Percentiles rank a stretch among this genome's conserved stretches.
phyloP scores from a whole-genome alignment of 2,113 vertebrate species.

The Rutilus rutilus region DNA sequence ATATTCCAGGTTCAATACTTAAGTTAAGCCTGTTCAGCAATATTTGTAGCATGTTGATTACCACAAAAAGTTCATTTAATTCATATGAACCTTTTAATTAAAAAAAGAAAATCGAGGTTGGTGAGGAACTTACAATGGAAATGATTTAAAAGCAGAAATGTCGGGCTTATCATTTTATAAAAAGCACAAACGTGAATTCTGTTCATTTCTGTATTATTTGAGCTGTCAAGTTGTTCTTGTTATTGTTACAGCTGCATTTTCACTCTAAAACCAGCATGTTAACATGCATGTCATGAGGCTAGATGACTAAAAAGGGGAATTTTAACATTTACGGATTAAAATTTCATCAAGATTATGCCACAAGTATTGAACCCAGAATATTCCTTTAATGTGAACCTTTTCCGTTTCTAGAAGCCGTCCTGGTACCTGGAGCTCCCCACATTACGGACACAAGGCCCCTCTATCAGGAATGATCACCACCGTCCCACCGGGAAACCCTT shows the following conservation, averaged over 20 bases:
- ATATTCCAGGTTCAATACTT: too few relatives aligned
- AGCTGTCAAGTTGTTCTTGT: not conserved
- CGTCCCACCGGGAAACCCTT: conserved; percentile 62
- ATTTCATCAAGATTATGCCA: not conserved
- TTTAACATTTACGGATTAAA: not conserved
- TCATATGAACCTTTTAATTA: too few relatives aligned
- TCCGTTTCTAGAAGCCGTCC: conserved; percentile 47
- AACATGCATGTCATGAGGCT: not conserved
- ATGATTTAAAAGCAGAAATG: too few relatives aligned
- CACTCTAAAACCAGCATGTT: not conserved
- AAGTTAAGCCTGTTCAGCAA: too few relatives aligned
- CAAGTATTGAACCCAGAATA: not conserved
- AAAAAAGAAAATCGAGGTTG: too few relatives aligned
- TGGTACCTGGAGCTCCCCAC: not conserved
- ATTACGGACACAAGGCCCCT: conserved; percentile 51
- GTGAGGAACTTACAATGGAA: too few relatives aligned
- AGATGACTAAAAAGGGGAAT: not conserved
- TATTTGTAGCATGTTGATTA: too few relatives aligned
- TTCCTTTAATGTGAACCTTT: not conserved
- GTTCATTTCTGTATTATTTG: not conserved
- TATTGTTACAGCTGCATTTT: not conserved
- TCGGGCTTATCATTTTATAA: too few relatives aligned
- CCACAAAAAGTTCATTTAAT: too few relatives aligned
- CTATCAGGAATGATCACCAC: conserved; percentile 66
- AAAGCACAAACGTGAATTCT: too few relatives aligned